Percentiles rank a stretch among this genome's conserved stretches.
phyloP scores from a whole-genome alignment of 2,113 vertebrate species.

The Dipodomys merriami region DNA sequence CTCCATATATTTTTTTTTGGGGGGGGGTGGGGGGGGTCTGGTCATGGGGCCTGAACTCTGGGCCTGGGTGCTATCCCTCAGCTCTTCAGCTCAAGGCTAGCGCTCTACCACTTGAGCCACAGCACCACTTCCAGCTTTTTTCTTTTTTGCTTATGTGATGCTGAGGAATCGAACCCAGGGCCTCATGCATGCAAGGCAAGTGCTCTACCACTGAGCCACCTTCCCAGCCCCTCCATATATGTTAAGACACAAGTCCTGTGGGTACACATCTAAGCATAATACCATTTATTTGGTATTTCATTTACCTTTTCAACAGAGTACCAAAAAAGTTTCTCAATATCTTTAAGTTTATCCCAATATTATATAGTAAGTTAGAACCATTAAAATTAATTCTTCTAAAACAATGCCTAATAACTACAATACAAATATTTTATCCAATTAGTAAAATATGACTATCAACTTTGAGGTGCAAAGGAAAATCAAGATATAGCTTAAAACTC shows the following conservation, averaged over 20 bases:
- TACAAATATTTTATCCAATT: constrained; percentile 40
- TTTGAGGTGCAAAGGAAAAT: constrained; percentile 49
- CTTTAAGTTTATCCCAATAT: constrained; percentile 13
- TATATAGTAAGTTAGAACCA: constrained; percentile 18
- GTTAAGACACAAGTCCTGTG: not conserved
- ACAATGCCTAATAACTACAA: constrained; percentile 10
- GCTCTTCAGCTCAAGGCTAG: too few relatives aligned
- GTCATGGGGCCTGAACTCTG: too few relatives aligned
- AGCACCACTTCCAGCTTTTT: too few relatives aligned
- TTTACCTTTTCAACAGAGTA: not conserved
- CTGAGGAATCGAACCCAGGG: too few relatives aligned
- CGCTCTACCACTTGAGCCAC: too few relatives aligned
- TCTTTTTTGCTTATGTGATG: too few relatives aligned
- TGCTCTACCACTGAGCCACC: too few relatives aligned
- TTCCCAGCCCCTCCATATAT: not conserved
- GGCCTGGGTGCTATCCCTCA: too few relatives aligned
- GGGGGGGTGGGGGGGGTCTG: too few relatives aligned
- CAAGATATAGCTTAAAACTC: constrained; percentile 15
- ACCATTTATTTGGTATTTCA: constrained; percentile 10
- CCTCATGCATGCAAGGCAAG: too few relatives aligned
- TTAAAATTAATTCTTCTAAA: not conserved
- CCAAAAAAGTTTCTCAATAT: not conserved
- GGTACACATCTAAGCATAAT: not conserved
- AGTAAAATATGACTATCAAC: constrained; percentile 10
- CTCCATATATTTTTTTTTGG: not conserved